These are phyloP conservation scores for Tipula helvola DNA, from an alignment of 2,888 invertebrate species.

Conservation along the genomic window DNA sequence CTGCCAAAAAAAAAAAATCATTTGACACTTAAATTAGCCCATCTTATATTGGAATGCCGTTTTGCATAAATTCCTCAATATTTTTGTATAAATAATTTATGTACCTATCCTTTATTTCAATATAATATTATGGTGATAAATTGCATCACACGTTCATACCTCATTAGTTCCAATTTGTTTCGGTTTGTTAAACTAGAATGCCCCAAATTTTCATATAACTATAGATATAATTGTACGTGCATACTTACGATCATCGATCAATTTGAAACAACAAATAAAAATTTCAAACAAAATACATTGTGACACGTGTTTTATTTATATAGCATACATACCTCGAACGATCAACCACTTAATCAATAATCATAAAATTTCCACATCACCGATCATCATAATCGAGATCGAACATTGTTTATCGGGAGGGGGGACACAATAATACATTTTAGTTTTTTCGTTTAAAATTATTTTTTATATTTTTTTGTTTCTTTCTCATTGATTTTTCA, in stretches of 20 bases:
- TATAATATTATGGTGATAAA: neutral
- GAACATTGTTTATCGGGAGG: neutral
- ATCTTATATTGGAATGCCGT: too few relatives aligned
- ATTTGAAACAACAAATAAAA: neutral
- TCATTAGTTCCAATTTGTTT: neutral
- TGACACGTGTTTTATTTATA: neutral
- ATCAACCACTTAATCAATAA: neutral
- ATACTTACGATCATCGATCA: neutral
- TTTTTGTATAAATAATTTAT: too few relatives aligned
- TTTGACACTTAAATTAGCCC: too few relatives aligned
- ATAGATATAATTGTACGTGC: too few relatives aligned
- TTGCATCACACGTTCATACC: neutral
- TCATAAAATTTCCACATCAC: neutral
- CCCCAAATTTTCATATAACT: neutral
- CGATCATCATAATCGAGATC: neutral
- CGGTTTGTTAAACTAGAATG: slow-evolving; percentile 4
- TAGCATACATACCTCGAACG: neutral
- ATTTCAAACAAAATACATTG: neutral
- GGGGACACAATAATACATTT: neutral
- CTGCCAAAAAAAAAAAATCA: too few relatives aligned
- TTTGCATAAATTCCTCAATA: too few relatives aligned
- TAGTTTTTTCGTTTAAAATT: neutral
- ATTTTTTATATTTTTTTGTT: neutral
- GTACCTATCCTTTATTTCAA: too few relatives aligned
- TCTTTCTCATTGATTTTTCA: neutral